These are phyloP conservation scores for Zhengitettix transpicula DNA, from an alignment of 2,888 invertebrate genomes.

Conservation along the genomic window DNA sequence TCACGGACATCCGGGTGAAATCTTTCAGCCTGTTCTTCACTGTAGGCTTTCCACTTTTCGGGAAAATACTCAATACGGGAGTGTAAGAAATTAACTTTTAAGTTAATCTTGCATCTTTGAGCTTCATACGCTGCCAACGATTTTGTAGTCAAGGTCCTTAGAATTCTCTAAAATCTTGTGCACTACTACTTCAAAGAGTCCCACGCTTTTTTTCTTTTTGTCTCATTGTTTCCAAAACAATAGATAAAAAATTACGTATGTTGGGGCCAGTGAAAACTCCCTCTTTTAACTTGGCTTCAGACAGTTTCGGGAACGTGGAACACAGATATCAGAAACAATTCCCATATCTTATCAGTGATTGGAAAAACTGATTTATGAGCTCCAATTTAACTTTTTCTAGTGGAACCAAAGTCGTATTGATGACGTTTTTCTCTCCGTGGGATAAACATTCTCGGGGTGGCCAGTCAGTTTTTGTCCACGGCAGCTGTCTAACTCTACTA, in stretches of 20 bases:
- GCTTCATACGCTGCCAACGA: background rate
- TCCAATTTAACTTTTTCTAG: too few species aligned
- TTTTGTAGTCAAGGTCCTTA: constrained; percentile 9
- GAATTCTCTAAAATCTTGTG: constrained; percentile 7
- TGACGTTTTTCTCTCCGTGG: too few species aligned
- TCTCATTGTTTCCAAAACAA: too few species aligned
- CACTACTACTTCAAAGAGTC: constrained; percentile 7
- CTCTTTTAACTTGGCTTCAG: too few species aligned
- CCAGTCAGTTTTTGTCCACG: too few species aligned
- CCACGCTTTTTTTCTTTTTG: constrained; percentile 1
- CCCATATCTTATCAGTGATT: background rate
- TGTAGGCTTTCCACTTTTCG: constrained; percentile 16
- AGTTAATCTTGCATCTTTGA: constrained; percentile 9
- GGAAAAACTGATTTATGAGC: background rate
- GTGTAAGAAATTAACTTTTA: constrained; percentile 7
- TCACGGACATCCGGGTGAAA: constrained; percentile 22
- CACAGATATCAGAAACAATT: too few species aligned
- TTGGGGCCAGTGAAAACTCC: too few species aligned
- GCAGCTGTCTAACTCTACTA: background rate
- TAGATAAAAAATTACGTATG: too few species aligned
- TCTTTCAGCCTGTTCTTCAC: constrained; percentile 22
- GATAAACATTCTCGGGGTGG: too few species aligned
- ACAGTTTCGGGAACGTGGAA: too few species aligned
- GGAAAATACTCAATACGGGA: constrained; percentile 7
- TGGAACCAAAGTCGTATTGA: too few species aligned